These are phyloP conservation scores for Chamaea fasciata DNA, from an alignment of 2,113 vertebrate genomes.

Conservation along the genomic window DNA sequence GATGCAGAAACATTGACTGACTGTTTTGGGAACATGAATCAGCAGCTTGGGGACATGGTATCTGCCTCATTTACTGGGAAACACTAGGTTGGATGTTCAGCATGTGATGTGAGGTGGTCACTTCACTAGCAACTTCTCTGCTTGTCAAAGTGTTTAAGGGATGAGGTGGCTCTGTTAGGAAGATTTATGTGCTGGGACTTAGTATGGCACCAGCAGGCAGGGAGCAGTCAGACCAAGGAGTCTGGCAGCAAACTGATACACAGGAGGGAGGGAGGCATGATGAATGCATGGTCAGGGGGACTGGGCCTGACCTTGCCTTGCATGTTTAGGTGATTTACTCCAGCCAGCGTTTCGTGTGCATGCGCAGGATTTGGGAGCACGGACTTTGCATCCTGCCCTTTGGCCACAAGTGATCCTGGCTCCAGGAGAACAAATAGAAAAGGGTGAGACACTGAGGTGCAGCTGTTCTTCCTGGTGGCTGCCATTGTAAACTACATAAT, in stretches of 20 bases:
- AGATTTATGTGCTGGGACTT: background rate
- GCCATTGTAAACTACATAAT: background rate
- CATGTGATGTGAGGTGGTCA: background rate
- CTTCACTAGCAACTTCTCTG: background rate
- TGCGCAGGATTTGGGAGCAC: background rate
- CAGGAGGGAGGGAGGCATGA: background rate
- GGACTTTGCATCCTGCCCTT: background rate
- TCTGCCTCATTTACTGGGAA: background rate
- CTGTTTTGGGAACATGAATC: accelerated
- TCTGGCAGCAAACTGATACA: background rate
- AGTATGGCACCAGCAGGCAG: background rate
- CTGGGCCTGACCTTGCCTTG: accelerated
- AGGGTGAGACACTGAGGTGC: background rate
- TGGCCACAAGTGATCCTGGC: background rate
- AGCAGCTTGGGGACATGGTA: accelerated
- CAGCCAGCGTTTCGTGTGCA: background rate
- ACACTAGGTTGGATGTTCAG: background rate
- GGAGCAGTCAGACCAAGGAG: background rate
- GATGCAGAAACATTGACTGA: background rate
- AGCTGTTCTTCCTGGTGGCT: background rate
- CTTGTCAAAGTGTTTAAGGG: background rate
- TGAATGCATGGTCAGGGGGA: background rate
- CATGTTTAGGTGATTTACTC: background rate
- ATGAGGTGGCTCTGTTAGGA: background rate
- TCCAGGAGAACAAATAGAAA: background rate